These are phyloP conservation scores for Acanthornis magna DNA, from an alignment of 2,797 vertebrate species.

Conservation along the genomic window DNA sequence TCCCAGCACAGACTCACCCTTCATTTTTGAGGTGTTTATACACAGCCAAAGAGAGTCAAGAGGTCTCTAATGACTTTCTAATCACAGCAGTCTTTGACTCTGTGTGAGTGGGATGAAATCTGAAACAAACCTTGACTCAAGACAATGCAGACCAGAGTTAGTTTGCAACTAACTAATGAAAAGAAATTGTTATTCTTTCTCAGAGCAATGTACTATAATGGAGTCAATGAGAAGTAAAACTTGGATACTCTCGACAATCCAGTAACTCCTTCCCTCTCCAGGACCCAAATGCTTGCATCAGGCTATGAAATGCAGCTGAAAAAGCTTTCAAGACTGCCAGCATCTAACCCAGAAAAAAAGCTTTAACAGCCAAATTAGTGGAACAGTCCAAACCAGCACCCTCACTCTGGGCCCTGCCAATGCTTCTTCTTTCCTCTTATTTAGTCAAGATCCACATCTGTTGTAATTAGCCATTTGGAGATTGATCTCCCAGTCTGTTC, in stretches of 20 bases:
- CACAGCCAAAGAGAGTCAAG: neutral
- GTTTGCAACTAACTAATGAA: neutral
- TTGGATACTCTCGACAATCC: neutral
- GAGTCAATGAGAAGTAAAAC: neutral
- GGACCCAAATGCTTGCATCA: neutral
- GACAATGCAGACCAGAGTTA: neutral
- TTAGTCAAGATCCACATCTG: neutral
- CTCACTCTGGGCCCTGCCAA: accelerated
- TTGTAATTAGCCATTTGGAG: neutral
- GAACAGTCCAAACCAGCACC: neutral
- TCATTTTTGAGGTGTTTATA: neutral
- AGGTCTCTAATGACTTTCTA: neutral
- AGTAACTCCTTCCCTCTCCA: neutral
- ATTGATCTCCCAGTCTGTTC: neutral
- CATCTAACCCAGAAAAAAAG: neutral
- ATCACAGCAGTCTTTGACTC: neutral
- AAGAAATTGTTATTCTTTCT: neutral
- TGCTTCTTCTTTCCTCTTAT: neutral
- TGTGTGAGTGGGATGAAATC: neutral
- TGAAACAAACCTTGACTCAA: neutral
- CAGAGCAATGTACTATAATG: neutral
- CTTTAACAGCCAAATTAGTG: neutral
- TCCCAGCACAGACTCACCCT: accelerated
- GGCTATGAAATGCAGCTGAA: neutral
- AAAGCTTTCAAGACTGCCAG: neutral